These are phyloP conservation scores for Dendroctonus ponderosae DNA, from an alignment of 1,140 invertebrate genomes.

Conservation along the genomic window DNA sequence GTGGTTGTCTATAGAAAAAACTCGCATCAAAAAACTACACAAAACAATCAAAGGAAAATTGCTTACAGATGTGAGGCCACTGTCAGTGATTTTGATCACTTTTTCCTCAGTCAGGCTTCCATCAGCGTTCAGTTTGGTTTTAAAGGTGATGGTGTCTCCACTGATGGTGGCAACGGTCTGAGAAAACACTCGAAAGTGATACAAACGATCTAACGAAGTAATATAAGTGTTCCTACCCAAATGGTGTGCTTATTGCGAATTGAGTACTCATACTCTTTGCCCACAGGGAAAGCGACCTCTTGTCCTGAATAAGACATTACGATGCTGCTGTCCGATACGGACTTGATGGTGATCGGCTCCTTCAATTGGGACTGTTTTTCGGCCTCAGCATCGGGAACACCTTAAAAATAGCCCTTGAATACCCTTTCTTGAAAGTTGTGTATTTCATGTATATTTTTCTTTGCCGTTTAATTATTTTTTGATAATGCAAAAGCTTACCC, in stretches of 20 bases:
- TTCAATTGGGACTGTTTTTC: slow-evolving; percentile 3
- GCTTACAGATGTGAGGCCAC: slow-evolving; percentile 11
- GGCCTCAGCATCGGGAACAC: slow-evolving; percentile 2
- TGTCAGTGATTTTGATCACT: slow-evolving; percentile 6
- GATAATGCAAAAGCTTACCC: not conserved
- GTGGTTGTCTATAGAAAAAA: slow-evolving; percentile 5
- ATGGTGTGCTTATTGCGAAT: not conserved
- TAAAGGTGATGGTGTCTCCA: slow-evolving; percentile 20
- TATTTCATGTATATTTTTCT: not conserved
- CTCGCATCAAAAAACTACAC: not conserved
- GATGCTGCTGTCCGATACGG: not conserved
- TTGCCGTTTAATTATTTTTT: not conserved
- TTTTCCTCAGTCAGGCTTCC: not conserved
- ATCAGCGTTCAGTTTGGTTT: slow-evolving; percentile 2
- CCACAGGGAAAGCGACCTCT: slow-evolving; percentile 1
- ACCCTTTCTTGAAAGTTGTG: not conserved
- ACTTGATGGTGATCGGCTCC: not conserved
- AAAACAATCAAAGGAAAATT: not conserved
- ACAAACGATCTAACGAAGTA: not conserved
- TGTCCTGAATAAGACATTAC: not conserved
- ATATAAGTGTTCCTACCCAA: not conserved
- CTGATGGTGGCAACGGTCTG: slow-evolving; percentile 6
- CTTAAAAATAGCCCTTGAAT: not conserved
- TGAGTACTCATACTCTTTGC: not conserved
- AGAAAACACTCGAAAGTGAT: not conserved